These are phyloP conservation scores for Candoia aspera DNA, from an alignment of 2,113 vertebrate genomes.

Conservation along the genomic window DNA sequence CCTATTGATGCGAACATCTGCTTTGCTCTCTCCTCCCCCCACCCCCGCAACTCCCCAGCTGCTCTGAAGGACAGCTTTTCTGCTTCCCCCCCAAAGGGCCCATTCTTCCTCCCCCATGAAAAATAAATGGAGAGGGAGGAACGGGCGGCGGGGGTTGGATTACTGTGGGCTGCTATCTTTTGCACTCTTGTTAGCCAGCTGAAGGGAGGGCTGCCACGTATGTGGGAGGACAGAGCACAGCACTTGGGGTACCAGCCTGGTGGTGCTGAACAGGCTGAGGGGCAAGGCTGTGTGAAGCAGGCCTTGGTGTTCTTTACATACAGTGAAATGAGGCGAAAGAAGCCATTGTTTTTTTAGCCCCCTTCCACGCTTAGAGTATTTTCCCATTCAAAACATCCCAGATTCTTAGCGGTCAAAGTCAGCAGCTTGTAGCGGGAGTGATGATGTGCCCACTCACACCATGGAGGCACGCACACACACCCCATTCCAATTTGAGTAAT, in stretches of 20 bases:
- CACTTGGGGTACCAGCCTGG: not conserved
- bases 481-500: not conserved
- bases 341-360: not conserved
- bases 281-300: not conserved
- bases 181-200: too few relatives aligned
- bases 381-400: not conserved
- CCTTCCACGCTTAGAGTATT: not conserved
- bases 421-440: not conserved
- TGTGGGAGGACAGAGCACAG: not conserved
- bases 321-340: not conserved
- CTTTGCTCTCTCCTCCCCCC: not conserved
- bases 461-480: not conserved
- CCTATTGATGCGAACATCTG: not conserved
- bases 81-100: not conserved
- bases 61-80: not conserved
- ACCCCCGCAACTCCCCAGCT: not conserved
- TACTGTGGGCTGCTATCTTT: not conserved
- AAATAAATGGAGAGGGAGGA: not conserved
- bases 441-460: not conserved
- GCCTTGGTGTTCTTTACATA: not conserved
- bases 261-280: not conserved
- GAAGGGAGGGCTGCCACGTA: not conserved
- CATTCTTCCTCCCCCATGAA: not conserved
- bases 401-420: not conserved
- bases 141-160: too few relatives aligned